Evolutionary conservation across 2,797 vertebrate genomes (phyloP), one percentile per base, ranked within the genome.

Genomic region (Malurus leucopterus): DNA sequence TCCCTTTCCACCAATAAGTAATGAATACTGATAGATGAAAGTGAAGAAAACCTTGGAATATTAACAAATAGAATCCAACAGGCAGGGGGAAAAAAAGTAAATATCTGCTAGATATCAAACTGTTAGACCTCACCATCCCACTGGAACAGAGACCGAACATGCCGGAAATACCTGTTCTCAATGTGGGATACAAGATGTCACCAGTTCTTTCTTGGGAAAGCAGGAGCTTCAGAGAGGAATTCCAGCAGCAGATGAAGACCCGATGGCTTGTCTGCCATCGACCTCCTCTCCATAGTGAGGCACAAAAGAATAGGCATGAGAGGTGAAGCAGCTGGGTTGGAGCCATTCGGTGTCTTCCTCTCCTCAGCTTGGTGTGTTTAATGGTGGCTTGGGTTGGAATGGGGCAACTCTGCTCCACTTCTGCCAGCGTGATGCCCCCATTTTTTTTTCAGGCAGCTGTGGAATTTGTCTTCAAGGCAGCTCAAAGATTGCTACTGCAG

Each of bases 361-460:
- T 69, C 18, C 38, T 15, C 22, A 27, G 47, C 23, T 10, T 4
- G 1, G 15, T 2, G 1, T 0, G 0, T 38, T 38, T 22, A n/a
- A n/a, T 17, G 22, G 11, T n/a, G 51, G 29, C 23, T 53, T 54
- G 49, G 26, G 23, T 38, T 38, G 57, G 40, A 54, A 49, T 0
- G 0, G 23, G 15, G 19, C 0, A 0, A 23, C 29, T 46, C 29
- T 29, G 29, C 57, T 54, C 29, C 29, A 16, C 16, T 47, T 47
- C 24, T 34, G 41, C 29, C 34, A 40, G 24, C 0, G 1, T 0
- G 0, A 24, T 62, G 22, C 6, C 23, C 34, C 24, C 24, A 3
- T 7, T 4, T 30, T 19, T 23, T 59, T 36, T 81, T 20, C 41
- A 34, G 49, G 20, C 41, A 34, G 8, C 49, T 40, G 30, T 54